phyloP scores from a whole-genome alignment of 2,113 vertebrate species.

The Haemorhous mexicanus region DNA sequence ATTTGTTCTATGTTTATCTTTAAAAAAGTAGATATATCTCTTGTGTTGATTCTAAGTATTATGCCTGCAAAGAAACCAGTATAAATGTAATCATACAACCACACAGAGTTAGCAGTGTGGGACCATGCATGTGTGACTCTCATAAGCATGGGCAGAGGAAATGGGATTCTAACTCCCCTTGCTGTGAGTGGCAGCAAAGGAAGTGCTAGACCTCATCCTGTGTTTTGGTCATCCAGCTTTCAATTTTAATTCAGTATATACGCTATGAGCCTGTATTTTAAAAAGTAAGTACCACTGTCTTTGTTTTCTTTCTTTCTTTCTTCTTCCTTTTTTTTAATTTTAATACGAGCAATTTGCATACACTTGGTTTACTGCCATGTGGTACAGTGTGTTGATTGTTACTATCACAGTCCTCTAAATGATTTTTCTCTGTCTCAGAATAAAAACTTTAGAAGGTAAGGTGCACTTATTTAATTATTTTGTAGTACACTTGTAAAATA shows the following conservation, averaged over 20 bases:
- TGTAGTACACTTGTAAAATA: constrained; percentile 68
- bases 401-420: constrained; percentile 68
- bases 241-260: constrained; percentile 73
- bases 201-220: constrained; percentile 50
- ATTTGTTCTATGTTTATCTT: neutral
- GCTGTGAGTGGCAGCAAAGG: constrained; percentile 24
- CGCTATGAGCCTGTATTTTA: constrained; percentile 76
- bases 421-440: constrained; percentile 70
- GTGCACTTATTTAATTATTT: constrained; percentile 72
- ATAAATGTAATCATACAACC: neutral
- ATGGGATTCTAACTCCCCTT: constrained; percentile 23
- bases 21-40: neutral
- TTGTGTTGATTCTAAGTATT: neutral
- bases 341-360: constrained; percentile 34
- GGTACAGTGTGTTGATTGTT: constrained; percentile 62
- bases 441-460: constrained; percentile 79
- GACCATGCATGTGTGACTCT: constrained; percentile 47
- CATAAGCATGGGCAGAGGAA: constrained; percentile 31
- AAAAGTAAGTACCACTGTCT: constrained; percentile 77
- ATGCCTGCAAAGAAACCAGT: neutral
- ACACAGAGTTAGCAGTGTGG: neutral
- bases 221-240: constrained; percentile 70
- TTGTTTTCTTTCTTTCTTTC: constrained; percentile 61
- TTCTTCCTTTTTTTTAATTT: neutral
- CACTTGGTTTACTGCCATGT: constrained; percentile 45